phyloP scores from a whole-genome alignment of 2,797 vertebrate genomes.

The Sebastes iracundus region DNA sequence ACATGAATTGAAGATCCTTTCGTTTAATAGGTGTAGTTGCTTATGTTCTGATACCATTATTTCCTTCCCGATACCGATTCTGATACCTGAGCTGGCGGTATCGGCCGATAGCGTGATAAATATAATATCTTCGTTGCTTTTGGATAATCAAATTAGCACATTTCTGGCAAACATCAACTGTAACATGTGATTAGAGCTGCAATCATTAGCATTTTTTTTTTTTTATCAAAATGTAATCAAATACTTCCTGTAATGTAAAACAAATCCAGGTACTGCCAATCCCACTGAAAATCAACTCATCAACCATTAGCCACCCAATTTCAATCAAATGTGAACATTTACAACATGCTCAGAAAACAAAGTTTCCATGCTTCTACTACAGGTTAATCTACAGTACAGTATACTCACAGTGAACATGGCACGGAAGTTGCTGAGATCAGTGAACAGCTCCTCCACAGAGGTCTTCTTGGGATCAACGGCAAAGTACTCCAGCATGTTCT shows the following conservation, averaged over 20 bases:
- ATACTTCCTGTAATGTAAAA: background rate
- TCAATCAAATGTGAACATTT: background rate
- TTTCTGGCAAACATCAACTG: background rate
- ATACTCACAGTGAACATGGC: constrained; percentile 90
- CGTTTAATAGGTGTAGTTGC: background rate
- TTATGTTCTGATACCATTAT: too few relatives aligned
- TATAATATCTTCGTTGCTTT: too few relatives aligned
- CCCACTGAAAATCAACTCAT: background rate
- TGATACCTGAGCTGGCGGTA: too few relatives aligned
- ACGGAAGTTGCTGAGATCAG: constrained; percentile 94
- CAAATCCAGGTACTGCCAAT: background rate
- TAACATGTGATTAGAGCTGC: background rate
- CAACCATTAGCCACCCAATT: background rate
- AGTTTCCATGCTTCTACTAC: background rate
- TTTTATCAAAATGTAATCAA: background rate
- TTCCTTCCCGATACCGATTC: too few relatives aligned
- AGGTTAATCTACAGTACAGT: background rate
- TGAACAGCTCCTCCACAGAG: constrained; percentile 94
- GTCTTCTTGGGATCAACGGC: constrained; percentile 94
- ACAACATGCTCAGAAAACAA: background rate
- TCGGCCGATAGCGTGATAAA: too few relatives aligned
- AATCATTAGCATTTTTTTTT: background rate
- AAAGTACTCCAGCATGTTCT: constrained; percentile 89
- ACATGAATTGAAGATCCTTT: background rate
- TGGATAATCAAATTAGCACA: background rate